Percentiles rank a stretch among this genome's conserved stretches.
Evolutionary conservation across 2,888 invertebrate genomes (phyloP).

Genomic region (Laothoe populi): DNA sequence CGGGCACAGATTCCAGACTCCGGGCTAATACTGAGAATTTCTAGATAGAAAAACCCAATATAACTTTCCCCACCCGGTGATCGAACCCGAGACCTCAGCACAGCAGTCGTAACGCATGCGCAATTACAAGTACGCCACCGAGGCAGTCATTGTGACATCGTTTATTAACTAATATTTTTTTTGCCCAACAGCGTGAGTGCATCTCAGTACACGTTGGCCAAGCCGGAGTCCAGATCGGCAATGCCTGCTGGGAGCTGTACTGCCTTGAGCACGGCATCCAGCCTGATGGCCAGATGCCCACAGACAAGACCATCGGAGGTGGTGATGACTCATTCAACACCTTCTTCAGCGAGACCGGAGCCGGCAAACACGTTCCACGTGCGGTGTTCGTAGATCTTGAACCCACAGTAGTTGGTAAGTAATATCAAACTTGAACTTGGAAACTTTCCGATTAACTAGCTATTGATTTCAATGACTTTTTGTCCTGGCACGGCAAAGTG

Average conservation of each 20-base stretch:
- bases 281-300: conserved; percentile 97
- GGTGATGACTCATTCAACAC: conserved; percentile 98
- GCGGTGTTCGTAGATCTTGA: conserved; percentile 98
- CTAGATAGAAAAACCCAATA: no score
- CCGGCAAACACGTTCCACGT: conserved; percentile 97
- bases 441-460: neutral
- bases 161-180: conserved; percentile 28
- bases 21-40: no score
- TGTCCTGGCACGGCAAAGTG: no score
- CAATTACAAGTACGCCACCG: no score
- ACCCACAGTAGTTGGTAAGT: conserved; percentile 93
- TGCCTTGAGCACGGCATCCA: conserved; percentile 96
- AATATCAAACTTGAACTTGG: neutral
- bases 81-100: no score
- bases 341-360: conserved; percentile 97
- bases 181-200: conserved; percentile 84
- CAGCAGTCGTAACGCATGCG: no score
- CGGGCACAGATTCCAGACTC: no score
- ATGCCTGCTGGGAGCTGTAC: conserved; percentile 95
- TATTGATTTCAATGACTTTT: neutral
- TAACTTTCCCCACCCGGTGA: no score
- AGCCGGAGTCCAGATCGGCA: conserved; percentile 94
- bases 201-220: conserved; percentile 86
- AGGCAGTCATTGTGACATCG: no score
- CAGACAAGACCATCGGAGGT: conserved; percentile 95